A percentile compares a stretch with the other conserved stretches of the same genome.
phyloP scores from a whole-genome alignment of 2,888 invertebrate genomes.

The Xanthia togata region DNA sequence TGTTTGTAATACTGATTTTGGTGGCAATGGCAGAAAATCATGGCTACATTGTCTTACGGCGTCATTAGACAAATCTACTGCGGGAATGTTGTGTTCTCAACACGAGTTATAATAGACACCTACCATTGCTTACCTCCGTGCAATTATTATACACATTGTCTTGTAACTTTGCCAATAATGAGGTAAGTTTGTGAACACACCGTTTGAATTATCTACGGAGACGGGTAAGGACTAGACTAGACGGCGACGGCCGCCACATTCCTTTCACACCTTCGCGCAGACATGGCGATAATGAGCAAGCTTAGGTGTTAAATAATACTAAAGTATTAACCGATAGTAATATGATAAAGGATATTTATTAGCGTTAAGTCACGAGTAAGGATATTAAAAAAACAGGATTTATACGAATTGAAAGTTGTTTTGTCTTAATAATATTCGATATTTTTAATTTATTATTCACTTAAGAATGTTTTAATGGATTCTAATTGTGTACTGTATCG shows the following conservation, averaged over 20 bases:
- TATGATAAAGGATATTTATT: conserved; percentile 55
- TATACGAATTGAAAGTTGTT: conserved; percentile 17
- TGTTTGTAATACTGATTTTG: conserved; percentile 39
- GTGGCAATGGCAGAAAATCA: conserved; percentile 5
- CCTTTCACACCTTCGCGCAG: conserved; percentile 53
- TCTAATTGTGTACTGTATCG: background rate
- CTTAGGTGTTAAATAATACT: conserved; percentile 56
- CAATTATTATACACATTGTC: conserved; percentile 36
- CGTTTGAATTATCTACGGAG: conserved; percentile 52
- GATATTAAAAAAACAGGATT: conserved; percentile 54
- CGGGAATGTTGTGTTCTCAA: background rate
- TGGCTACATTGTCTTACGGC: conserved; percentile 7
- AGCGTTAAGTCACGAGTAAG: conserved; percentile 42
- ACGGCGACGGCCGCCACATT: conserved; percentile 54
- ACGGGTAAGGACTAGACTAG: conserved; percentile 42
- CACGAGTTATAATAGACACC: conserved; percentile 10
- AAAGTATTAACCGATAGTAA: conserved; percentile 49
- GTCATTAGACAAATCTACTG: conserved; percentile 2
- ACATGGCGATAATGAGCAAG: conserved; percentile 50
- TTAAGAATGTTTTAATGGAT: conserved; percentile 19
- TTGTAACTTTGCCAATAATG: conserved; percentile 44
- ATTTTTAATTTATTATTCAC: conserved; percentile 24
- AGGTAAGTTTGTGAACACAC: conserved; percentile 34
- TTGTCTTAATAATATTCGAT: conserved; percentile 7
- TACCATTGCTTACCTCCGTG: conserved; percentile 19